Evolutionary conservation across 1,140 invertebrate genomes (phyloP), one percentile per base, ranked within the genome.

Genomic region (Hirudo medicinalis): DNA sequence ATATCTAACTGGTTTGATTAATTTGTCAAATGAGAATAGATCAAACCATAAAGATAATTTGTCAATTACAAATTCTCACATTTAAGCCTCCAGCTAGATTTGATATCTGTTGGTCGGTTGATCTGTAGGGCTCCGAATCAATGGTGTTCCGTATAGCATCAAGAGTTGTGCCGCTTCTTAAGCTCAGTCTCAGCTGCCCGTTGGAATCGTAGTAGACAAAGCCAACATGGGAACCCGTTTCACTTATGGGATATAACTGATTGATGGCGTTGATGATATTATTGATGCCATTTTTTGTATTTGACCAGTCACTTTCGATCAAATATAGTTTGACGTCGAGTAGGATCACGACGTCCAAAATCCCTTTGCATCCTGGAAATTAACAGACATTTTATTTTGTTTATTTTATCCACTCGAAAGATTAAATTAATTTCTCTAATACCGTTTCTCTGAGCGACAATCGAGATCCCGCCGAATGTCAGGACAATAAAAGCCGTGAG

Each of bases 41-140:
- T 49, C 43, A 1, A 17, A 11, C 15, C 43, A 15, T 13, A 49
- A 49, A 9, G 15, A 49, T 17, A 49, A 15, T 49, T 15, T 25
- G 2, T 63, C 19, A 63, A 63, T 8, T 20, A 9, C 20, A 20
- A 63, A 25, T 25, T 3, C 57, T 13, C 11, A 63, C 57, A 25
- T 32, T 22, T 22, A 63, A 32, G 22, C 57, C 57, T 25, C 29
- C 57, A 22, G 22, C 29, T 20, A 63, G 29, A 63, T 63, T 63
- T 63, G 57, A 63, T 25, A 63, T 63, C 29, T 63, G 57, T 15
- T 63, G 57, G 29, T 63, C 57, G 2, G 57, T 63, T 22, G 57
- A 22, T 63, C 29, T 22, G 57, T 63, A 63, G 15, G 8, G 8
- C 15, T 63, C 22, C 11, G 57, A 22, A 22, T 63, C 8, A 15